phyloP scores from a whole-genome alignment of 2,888 invertebrate genomes.

The Hermaeophaga mercurialis region DNA sequence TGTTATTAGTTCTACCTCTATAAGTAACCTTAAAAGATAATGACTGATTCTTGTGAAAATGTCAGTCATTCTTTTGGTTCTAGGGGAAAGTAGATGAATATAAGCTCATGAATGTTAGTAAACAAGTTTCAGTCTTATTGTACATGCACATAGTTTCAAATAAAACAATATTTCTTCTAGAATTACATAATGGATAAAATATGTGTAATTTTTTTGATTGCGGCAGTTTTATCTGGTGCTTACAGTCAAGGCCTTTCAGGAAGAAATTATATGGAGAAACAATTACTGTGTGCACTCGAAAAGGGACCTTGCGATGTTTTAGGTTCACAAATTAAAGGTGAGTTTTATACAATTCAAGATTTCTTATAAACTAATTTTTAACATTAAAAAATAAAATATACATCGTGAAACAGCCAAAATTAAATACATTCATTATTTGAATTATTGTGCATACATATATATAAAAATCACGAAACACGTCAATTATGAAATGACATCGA shows the following conservation, averaged over 20 bases:
- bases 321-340: slow-evolving; percentile 67
- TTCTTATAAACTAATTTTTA: no score
- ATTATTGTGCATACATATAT: no score
- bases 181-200: slow-evolving; percentile 5
- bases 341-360: not conserved
- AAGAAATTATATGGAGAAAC: slow-evolving; percentile 52
- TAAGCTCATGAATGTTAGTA: not conserved
- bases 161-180: not conserved
- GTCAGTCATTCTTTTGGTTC: slow-evolving; percentile 2
- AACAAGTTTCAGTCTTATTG: not conserved
- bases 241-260: slow-evolving; percentile 40
- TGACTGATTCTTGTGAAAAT: slow-evolving; percentile 1
- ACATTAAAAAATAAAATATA: not conserved
- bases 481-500: no score
- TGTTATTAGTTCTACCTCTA: not conserved
- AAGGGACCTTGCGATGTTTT: slow-evolving; percentile 65
- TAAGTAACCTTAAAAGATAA: slow-evolving; percentile 4
- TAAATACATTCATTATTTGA: no score
- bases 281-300: slow-evolving; percentile 65
- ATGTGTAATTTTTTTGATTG: not conserved
- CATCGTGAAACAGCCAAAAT: not conserved
- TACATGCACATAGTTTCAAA: not conserved
- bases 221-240: not conserved
- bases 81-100: slow-evolving; percentile 6
- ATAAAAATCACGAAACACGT: no score